Conservation (phyloP, 2,113 vertebrate species). For the Scortum barcoo region DNA sequence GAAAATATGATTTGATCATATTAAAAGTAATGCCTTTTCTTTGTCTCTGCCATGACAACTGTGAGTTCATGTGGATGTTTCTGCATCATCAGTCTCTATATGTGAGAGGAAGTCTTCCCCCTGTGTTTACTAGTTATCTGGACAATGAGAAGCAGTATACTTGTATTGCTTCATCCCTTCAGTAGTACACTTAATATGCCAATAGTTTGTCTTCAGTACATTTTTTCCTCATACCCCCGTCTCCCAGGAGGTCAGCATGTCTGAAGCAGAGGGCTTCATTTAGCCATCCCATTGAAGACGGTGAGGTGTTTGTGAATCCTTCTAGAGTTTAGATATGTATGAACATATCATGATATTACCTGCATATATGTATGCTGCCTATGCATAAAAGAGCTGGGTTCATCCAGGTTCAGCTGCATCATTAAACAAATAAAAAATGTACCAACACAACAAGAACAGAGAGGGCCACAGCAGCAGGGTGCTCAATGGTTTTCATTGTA, state of each 20-base stretch:
- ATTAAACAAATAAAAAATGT: not conserved
- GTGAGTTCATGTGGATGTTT: not conserved
- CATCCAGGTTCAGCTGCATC: not conserved
- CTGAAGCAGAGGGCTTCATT: not conserved
- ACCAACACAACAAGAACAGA: not conserved
- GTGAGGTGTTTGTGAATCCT: not conserved
- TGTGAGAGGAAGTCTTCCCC: too few species aligned
- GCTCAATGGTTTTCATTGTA: slow-evolving; percentile 36
- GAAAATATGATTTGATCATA: not conserved
- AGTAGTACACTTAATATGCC: too few species aligned
- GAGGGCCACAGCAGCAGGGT: not conserved
- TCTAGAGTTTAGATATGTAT: not conserved
- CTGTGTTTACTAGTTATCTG: too few species aligned
- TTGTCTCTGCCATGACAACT: not conserved
- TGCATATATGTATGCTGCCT: too few species aligned
- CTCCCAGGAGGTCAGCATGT: not conserved
- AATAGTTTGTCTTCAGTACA: not conserved
- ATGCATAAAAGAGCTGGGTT: not conserved
- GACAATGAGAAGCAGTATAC: too few species aligned
- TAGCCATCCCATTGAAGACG: not conserved
- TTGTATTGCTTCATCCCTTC: too few species aligned
- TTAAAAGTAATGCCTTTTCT: not conserved
- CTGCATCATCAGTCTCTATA: not conserved
- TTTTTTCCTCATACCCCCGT: not conserved
- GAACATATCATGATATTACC: not conserved